phyloP scores from a whole-genome alignment of 2,888 invertebrate species.

The Halictus quadricinctus region DNA sequence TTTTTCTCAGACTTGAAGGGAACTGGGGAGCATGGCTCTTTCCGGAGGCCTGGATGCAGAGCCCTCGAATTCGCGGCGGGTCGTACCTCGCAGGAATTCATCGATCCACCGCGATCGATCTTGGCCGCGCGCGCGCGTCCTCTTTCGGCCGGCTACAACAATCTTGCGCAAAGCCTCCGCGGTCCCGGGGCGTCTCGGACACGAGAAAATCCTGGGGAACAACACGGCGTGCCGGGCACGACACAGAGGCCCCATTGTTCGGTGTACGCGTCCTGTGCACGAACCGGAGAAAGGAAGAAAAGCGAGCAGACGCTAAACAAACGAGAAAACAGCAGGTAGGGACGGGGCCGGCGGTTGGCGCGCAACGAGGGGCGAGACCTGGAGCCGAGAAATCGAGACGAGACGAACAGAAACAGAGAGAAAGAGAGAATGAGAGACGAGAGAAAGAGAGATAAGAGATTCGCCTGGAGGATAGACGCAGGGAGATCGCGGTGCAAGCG shows the following conservation, averaged over 20 bases:
- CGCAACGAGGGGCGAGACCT: neutral
- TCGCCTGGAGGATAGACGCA: constrained; percentile 19
- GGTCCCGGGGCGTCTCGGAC: neutral
- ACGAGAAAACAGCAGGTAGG: constrained; percentile 52
- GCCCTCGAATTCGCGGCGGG: neutral
- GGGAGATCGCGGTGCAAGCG: constrained; percentile 31
- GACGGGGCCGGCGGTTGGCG: neutral
- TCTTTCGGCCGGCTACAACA: neutral
- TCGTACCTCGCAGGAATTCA: neutral
- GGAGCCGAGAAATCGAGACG: constrained; percentile 25
- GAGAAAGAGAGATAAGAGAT: neutral
- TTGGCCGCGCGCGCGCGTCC: neutral
- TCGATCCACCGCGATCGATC: neutral
- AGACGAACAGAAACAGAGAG: constrained; percentile 9
- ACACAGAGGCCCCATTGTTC: constrained; percentile 48
- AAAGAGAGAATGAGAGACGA: constrained; percentile 8
- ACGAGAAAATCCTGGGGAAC: neutral
- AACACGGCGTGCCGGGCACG: neutral
- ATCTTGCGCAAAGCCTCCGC: neutral
- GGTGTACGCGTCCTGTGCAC: constrained; percentile 15
- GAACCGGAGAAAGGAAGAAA: neutral
- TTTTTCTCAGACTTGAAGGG: no score
- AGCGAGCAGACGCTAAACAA: constrained; percentile 49
- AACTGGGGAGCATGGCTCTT: neutral
- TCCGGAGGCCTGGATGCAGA: neutral